Percentiles rank a stretch among this genome's conserved stretches.
Conservation (phyloP, 2,888 invertebrate species). For the Ligdia adustata region DNA sequence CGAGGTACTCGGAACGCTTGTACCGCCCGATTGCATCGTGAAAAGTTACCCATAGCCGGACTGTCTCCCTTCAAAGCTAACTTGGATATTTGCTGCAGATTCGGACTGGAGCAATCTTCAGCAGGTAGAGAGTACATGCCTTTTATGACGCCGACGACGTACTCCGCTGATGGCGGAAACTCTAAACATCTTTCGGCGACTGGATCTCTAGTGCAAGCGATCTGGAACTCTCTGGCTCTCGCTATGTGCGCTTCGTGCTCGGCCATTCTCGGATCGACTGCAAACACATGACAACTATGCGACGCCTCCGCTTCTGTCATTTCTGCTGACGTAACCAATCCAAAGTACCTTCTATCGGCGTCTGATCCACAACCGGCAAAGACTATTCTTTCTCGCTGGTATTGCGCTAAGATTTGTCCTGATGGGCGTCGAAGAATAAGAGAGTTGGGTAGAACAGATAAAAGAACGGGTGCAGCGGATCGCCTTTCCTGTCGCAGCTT, state of each 20-base stretch:
- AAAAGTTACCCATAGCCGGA: slow-evolving; percentile 70
- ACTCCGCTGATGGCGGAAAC: slow-evolving; percentile 94
- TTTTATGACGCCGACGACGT: slow-evolving; percentile 88
- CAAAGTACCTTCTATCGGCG: slow-evolving; percentile 96
- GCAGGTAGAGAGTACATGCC: slow-evolving; percentile 88
- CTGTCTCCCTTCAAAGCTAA: slow-evolving; percentile 73
- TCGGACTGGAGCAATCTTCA: slow-evolving; percentile 70
- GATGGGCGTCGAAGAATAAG: slow-evolving; percentile 91
- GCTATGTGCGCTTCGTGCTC: slow-evolving; percentile 91
- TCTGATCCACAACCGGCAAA: slow-evolving; percentile 96
- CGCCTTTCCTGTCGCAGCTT: slow-evolving; percentile 95
- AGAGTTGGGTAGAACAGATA: slow-evolving; percentile 92
- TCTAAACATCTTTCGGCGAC: slow-evolving; percentile 92
- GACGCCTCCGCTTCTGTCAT: slow-evolving; percentile 83
- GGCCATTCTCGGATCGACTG: slow-evolving; percentile 93
- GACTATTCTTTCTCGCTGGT: slow-evolving; percentile 92
- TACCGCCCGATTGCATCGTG: slow-evolving; percentile 63
- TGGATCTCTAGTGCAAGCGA: slow-evolving; percentile 92
- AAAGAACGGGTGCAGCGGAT: slow-evolving; percentile 91
- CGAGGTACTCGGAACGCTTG: slow-evolving; percentile 57
- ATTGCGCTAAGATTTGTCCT: slow-evolving; percentile 92
- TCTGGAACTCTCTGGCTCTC: slow-evolving; percentile 93
- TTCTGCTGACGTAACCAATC: slow-evolving; percentile 93
- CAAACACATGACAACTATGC: slow-evolving; percentile 97
- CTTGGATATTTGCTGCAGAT: slow-evolving; percentile 71